These are phyloP conservation scores for Bursaphelenchus mucronatus DNA, from an alignment of 1,140 invertebrate species.

Conservation along the genomic window DNA sequence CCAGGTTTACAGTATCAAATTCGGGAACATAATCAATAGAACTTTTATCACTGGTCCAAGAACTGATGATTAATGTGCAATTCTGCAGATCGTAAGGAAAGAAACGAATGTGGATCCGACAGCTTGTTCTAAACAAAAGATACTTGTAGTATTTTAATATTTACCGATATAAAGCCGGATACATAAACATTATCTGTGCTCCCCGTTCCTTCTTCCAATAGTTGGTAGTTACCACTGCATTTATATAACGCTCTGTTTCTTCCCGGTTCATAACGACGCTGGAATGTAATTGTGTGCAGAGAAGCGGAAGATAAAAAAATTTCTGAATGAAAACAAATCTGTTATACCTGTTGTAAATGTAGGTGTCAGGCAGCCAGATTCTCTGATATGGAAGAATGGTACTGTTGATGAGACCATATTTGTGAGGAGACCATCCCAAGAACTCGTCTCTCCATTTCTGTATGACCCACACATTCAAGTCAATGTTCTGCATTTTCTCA, in stretches of 20 bases:
- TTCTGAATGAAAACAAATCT: neutral
- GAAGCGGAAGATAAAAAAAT: conserved; percentile 21
- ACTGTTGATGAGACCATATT: conserved; percentile 53
- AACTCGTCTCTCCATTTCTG: conserved; percentile 61
- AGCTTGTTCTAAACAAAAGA: conserved; percentile 48
- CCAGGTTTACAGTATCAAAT: conserved; percentile 55
- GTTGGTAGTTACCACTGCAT: conserved; percentile 57
- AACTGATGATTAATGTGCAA: conserved; percentile 58
- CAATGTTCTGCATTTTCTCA: conserved; percentile 58
- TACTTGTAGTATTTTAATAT: conserved; percentile 1
- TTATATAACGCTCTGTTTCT: conserved; percentile 59
- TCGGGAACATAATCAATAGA: conserved; percentile 58
- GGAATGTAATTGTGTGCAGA: conserved; percentile 11
- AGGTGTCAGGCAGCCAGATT: conserved; percentile 57
- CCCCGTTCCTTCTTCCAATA: conserved; percentile 57
- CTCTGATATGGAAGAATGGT: conserved; percentile 56
- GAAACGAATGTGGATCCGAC: conserved; percentile 57
- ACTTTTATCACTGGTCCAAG: conserved; percentile 57
- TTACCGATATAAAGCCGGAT: conserved; percentile 56
- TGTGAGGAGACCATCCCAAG: conserved; percentile 48
- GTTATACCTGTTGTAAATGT: conserved; percentile 53
- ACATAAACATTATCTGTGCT: conserved; percentile 59
- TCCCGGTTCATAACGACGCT: conserved; percentile 61
- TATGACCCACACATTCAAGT: conserved; percentile 60
- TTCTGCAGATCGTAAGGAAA: conserved; percentile 60